Evolutionary conservation across 2,797 vertebrate species (phyloP).

Genomic region (Oophaga sylvatica): DNA sequence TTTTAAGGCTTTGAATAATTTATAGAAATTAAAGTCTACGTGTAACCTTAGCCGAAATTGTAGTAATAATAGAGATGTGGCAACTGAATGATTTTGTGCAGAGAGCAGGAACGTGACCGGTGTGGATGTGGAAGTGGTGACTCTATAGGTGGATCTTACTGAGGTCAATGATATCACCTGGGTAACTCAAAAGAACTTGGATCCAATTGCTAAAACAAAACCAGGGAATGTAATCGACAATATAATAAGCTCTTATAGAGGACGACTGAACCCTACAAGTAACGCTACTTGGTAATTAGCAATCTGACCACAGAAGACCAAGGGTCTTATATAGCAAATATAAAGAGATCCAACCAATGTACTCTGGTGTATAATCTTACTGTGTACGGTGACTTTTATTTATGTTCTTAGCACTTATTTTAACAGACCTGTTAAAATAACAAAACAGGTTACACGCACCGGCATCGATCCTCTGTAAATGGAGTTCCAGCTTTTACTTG

Average conservation of each 20-base stretch:
- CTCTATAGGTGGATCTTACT: background rate
- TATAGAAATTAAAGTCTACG: too few species aligned
- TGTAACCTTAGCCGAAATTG: too few species aligned
- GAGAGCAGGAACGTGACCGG: background rate
- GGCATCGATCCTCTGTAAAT: too few species aligned
- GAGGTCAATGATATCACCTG: background rate
- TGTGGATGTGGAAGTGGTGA: background rate
- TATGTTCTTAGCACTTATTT: background rate
- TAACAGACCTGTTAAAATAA: too few species aligned
- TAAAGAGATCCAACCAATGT: background rate
- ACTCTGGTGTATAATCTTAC: background rate
- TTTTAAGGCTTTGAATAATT: too few species aligned
- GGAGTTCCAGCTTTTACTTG: too few species aligned
- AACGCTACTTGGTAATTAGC: conserved; percentile 18
- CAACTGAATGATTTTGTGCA: background rate
- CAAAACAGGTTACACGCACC: too few species aligned
- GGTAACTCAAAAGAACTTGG: background rate
- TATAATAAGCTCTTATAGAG: background rate
- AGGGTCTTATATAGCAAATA: background rate
- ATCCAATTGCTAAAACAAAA: background rate
- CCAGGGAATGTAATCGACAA: background rate
- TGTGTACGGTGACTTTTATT: background rate
- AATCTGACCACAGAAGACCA: conserved; percentile 26
- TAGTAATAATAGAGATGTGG: background rate
- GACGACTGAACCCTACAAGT: background rate